phyloP scores from a whole-genome alignment of 2,797 vertebrate genomes.

The Gallinago stenura region DNA sequence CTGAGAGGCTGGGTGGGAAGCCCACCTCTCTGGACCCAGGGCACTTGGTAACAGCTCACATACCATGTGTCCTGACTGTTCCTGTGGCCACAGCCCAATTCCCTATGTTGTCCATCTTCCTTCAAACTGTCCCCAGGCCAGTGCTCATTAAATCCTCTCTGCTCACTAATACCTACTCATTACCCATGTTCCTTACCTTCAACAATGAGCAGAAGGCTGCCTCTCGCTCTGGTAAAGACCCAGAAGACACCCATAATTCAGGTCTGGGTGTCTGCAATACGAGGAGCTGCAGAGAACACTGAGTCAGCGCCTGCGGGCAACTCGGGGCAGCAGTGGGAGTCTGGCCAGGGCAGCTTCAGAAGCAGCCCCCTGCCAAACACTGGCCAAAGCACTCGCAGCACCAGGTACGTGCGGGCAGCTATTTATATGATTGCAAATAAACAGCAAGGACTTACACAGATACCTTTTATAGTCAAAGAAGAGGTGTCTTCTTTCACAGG shows the following conservation, averaged over 20 bases:
- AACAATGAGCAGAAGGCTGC: constrained; percentile 2
- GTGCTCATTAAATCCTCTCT: not conserved
- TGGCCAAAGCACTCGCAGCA: constrained; percentile 25
- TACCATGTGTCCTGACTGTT: fast-evolving
- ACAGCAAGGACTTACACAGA: not conserved
- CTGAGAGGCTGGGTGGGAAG: not conserved
- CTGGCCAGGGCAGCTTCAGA: constrained; percentile 6
- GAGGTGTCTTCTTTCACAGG: not conserved
- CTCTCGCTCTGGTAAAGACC: constrained; percentile 36
- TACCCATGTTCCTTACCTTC: constrained; percentile 50
- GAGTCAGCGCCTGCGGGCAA: not conserved
- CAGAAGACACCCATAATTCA: constrained; percentile 28
- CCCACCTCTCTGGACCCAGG: not conserved
- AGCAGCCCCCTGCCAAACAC: constrained; percentile 13
- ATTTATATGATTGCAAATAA: not conserved
- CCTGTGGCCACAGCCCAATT: not conserved
- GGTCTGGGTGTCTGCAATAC: not conserved
- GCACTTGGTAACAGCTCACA: not conserved
- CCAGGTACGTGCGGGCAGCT: not conserved
- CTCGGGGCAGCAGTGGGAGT: not conserved
- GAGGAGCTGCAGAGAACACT: not conserved
- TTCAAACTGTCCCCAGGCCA: not conserved
- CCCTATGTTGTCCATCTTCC: not conserved
- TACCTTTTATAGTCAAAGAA: not conserved
- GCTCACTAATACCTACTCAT: constrained; percentile 18